phyloP scores from a whole-genome alignment of 2,797 vertebrate genomes.

The Columba guinea region DNA sequence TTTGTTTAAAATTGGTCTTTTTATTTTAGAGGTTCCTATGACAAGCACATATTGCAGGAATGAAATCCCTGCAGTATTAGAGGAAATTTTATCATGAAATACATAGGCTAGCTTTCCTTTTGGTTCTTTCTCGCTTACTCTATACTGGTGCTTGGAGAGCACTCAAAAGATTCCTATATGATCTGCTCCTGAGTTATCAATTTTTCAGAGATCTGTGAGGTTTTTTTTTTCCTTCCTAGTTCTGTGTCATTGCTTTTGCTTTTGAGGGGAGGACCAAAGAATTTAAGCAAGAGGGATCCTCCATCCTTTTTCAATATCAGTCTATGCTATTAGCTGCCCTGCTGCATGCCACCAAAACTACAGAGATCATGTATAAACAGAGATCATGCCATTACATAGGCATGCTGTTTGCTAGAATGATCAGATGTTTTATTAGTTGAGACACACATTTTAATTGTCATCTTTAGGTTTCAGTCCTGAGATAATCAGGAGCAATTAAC shows the following conservation, averaged over 20 bases:
- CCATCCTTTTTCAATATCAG: background rate
- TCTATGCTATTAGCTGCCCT: background rate
- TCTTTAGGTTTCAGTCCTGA: background rate
- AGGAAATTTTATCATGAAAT: background rate
- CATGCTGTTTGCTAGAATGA: background rate
- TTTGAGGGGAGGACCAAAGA: background rate
- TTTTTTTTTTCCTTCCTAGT: background rate
- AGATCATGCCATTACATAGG: background rate
- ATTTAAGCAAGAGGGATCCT: background rate
- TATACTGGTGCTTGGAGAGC: background rate
- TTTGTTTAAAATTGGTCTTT: background rate
- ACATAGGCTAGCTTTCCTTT: background rate
- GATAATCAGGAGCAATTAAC: background rate
- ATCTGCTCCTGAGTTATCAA: background rate
- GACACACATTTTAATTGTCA: background rate
- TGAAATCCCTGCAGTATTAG: background rate
- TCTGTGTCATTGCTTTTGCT: background rate
- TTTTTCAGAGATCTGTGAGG: background rate
- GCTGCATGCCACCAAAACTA: fast-evolving
- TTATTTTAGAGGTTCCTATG: background rate
- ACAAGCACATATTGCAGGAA: background rate
- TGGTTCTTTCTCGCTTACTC: background rate
- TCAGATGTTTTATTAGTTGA: background rate
- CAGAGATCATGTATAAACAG: background rate
- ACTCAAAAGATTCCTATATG: background rate